Conservation (phyloP, 2,888 invertebrate species). For the Atethmia centrago region DNA sequence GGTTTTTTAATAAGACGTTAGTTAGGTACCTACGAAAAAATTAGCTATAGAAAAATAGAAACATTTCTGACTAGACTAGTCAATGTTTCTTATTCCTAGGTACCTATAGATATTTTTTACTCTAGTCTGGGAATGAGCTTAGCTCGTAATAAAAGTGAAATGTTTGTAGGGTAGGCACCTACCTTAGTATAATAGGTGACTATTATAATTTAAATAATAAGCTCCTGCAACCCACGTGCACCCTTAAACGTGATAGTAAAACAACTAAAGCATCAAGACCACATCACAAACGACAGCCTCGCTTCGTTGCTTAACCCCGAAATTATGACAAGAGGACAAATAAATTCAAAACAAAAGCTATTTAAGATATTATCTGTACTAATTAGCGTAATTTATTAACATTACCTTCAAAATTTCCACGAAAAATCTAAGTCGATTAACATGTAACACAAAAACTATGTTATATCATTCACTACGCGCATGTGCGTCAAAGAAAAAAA, state of each 20-base stretch:
- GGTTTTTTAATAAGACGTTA: neutral
- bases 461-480: conserved; percentile 51
- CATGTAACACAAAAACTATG: conserved; percentile 41
- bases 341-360: conserved; percentile 19
- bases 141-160: neutral
- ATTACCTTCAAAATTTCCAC: conserved; percentile 58
- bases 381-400: conserved; percentile 35
- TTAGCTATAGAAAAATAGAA: neutral
- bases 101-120: too few relatives aligned
- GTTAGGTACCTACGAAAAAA: neutral
- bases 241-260: conserved; percentile 16
- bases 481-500: conserved; percentile 42
- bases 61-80: neutral
- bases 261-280: conserved; percentile 24
- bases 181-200: conserved; percentile 5
- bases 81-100: too few relatives aligned
- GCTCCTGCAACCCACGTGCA: conserved; percentile 38
- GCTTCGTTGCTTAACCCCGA: conserved; percentile 23
- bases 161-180: neutral
- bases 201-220: neutral
- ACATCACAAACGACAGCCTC: conserved; percentile 4
- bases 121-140: neutral
- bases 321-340: conserved; percentile 25
- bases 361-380: conserved; percentile 38
- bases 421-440: conserved; percentile 28